Conservation (phyloP, 1,140 invertebrate genomes). For the Harpegnathos saltator region DNA sequence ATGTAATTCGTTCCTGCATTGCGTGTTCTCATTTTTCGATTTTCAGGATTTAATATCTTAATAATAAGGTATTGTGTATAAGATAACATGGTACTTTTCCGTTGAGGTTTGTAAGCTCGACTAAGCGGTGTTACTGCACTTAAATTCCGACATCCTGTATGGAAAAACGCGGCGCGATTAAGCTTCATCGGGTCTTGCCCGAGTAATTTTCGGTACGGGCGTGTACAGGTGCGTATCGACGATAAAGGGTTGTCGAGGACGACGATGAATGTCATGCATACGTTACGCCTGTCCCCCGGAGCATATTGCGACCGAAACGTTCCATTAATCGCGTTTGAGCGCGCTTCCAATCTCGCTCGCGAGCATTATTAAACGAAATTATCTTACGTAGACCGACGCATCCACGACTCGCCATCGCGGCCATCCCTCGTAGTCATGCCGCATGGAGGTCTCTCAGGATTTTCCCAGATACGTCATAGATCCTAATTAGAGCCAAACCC, state of each 20-base stretch:
- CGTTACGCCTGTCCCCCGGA: slow-evolving; percentile 54
- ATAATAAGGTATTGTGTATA: too few relatives aligned
- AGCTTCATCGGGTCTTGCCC: slow-evolving; percentile 51
- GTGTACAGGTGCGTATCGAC: slow-evolving; percentile 49
- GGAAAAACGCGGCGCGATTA: slow-evolving; percentile 38
- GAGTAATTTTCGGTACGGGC: slow-evolving; percentile 39
- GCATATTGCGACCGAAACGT: slow-evolving; percentile 59
- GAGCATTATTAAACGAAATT: slow-evolving; percentile 61
- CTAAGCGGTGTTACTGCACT: too few relatives aligned
- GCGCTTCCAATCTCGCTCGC: slow-evolving; percentile 57
- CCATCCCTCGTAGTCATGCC: too few relatives aligned
- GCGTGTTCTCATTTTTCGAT: too few relatives aligned
- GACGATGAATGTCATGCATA: slow-evolving; percentile 62
- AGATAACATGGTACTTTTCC: too few relatives aligned
- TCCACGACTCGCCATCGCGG: neutral
- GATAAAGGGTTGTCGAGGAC: slow-evolving; percentile 53
- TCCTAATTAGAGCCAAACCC: too few relatives aligned
- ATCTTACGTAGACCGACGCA: slow-evolving; percentile 36
- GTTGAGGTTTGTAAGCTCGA: too few relatives aligned
- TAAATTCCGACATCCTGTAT: neutral
- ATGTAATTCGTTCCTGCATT: too few relatives aligned
- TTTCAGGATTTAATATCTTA: too few relatives aligned
- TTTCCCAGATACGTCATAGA: too few relatives aligned
- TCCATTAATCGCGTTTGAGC: slow-evolving; percentile 53
- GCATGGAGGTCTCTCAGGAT: too few relatives aligned